phyloP scores from a whole-genome alignment of 1,140 invertebrate genomes.

The Diabrotica virgifera region DNA sequence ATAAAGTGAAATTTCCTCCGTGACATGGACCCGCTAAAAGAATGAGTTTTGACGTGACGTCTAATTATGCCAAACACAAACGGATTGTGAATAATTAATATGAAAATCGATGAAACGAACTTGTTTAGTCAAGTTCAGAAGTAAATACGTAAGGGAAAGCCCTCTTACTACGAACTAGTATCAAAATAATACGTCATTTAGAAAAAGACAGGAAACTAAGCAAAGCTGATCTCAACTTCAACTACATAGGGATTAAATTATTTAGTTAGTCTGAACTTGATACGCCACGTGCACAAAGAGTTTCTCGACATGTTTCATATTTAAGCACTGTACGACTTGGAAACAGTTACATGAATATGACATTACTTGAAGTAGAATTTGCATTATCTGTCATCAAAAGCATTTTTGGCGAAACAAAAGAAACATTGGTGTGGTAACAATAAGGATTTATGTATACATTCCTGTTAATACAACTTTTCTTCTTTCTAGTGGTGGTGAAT shows the following conservation, averaged over 20 bases:
- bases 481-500: too few relatives aligned
- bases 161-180: neutral
- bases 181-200: neutral
- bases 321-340: neutral
- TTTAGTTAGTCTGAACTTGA: neutral
- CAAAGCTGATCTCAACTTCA: neutral
- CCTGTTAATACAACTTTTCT: neutral
- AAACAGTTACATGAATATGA: slow-evolving; percentile 1
- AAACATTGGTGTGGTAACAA: neutral
- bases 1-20: too few relatives aligned
- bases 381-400: neutral
- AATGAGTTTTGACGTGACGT: too few relatives aligned
- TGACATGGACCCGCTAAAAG: too few relatives aligned
- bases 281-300: slow-evolving; percentile 1
- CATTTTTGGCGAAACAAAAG: neutral
- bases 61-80: too few relatives aligned
- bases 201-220: neutral
- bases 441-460: neutral
- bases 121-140: too few relatives aligned
- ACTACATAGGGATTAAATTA: neutral
- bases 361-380: neutral
- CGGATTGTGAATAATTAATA: too few relatives aligned
- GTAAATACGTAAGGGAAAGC: too few relatives aligned
- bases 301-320: neutral
- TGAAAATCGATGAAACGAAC: too few relatives aligned